Base-by-base conservation (phyloP, 2,113 vertebrate species). In the Sylvietta virens region DNA sequence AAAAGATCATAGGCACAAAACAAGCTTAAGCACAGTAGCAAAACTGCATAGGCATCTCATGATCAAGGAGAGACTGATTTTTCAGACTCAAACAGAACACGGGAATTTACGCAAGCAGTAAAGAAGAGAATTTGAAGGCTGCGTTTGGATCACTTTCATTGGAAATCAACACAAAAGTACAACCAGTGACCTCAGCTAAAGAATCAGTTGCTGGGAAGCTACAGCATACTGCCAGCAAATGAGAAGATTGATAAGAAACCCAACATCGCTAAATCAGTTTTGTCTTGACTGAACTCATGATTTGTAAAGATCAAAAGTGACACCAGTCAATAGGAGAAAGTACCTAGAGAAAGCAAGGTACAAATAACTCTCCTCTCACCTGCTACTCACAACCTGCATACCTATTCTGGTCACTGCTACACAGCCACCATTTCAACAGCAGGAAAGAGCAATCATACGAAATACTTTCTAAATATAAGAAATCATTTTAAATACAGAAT, bases 1-100 rank as follows among this genome's bases (percentile, higher is more conserved):
- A 92, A 95, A 97, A 93, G 35, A 96, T 93, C 92, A 92, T 60
- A 84, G 60, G 85, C 56, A 85, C 18, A 15, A 86, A 85, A 60
- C 58, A 91, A 91, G 39, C 42, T 91, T 61, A 92, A 92, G 89
- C 65, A 74, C 30, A 66, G 33, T 2, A 27, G 79, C 40, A 91
- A 60, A 89, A 87, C 56, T 39, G 56, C 71, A 80, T 0, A 62
- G 22, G 35, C 66, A 56, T 80, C 67, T 77, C 26, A 45, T 5
- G 47, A 93, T 53, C 17, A 20, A 86, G 47, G 27, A 90, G 6
- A 88, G 48, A 39, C 6, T 22, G 67, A 93, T 83, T 90, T 81
- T 83, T 61, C 20, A 5, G 82, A 76, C 10, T 91, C n/a, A 84
- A 48, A 64, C 22, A 76, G 51, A 71, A 83, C 15, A 81, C 0